Conservation (phyloP, 64 coral and sea anemone species). For the Catalaphyllia jardinei region DNA sequence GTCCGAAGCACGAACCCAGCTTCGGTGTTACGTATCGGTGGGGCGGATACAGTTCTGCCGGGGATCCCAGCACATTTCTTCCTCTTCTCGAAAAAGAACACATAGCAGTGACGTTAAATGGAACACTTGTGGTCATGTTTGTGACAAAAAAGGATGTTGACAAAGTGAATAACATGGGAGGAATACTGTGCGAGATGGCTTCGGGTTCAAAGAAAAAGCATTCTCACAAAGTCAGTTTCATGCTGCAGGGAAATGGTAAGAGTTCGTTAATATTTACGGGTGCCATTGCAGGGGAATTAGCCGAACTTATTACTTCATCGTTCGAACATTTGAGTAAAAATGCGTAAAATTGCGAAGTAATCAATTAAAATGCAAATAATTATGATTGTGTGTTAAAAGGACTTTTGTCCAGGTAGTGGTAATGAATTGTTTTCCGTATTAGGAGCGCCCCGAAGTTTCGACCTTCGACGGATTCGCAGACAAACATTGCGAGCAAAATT, state of each 20-base stretch:
- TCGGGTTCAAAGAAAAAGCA: neutral
- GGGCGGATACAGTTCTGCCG: neutral
- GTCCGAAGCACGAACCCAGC: neutral
- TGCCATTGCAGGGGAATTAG: neutral
- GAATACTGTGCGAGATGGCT: neutral
- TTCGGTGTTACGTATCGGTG: conserved; percentile 3
- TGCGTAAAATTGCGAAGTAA: too few species aligned
- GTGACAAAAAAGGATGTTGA: neutral
- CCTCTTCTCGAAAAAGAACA: neutral
- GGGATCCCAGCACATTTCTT: neutral
- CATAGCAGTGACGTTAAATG: neutral
- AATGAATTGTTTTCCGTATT: too few species aligned
- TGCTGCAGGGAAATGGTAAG: neutral
- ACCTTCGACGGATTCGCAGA: too few species aligned
- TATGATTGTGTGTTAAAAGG: too few species aligned
- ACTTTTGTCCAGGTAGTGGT: too few species aligned
- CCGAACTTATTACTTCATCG: too few species aligned
- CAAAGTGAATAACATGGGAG: neutral
- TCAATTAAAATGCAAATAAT: too few species aligned
- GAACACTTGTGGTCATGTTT: conserved; percentile 9
- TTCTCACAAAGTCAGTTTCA: neutral
- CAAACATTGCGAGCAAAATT: too few species aligned
- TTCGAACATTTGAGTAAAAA: too few species aligned
- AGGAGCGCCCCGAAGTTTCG: too few species aligned
- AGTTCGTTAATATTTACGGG: neutral